phyloP scores from a whole-genome alignment of 2,113 vertebrate genomes.

The Pogonocichla stellata region DNA sequence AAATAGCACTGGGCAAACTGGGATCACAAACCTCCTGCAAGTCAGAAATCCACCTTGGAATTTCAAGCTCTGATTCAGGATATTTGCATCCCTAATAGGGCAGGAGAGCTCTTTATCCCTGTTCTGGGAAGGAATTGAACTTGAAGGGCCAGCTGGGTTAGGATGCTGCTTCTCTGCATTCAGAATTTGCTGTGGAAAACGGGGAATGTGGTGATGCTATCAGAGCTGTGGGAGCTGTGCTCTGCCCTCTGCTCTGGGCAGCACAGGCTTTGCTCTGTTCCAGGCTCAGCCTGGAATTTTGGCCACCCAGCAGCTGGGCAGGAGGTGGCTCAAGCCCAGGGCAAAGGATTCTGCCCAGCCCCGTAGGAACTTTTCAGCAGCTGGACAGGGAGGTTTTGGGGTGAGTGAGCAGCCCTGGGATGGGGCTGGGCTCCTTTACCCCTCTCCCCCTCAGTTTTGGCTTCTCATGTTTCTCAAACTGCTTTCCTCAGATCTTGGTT shows the following conservation, averaged over 20 bases:
- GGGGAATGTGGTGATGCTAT: neutral
- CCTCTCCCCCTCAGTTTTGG: neutral
- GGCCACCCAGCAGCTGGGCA: neutral
- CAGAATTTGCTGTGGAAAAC: neutral
- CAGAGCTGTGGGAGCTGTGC: neutral
- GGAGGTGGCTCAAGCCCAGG: neutral
- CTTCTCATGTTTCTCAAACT: rapidly evolving
- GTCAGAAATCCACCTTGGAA: neutral
- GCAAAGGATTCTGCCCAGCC: neutral
- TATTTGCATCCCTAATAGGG: neutral
- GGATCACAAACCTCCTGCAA: neutral
- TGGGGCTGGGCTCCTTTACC: neutral
- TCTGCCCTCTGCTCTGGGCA: neutral
- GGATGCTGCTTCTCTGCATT: rapidly evolving
- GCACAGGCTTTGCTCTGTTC: neutral
- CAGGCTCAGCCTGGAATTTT: neutral
- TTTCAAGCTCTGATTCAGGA: neutral
- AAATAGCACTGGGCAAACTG: neutral
- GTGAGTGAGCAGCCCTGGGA: neutral
- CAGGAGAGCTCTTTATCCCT: neutral
- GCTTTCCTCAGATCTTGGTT: rapidly evolving
- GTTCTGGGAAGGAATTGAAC: neutral
- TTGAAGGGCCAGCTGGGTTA: neutral
- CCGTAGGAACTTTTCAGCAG: neutral
- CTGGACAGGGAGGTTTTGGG: neutral